phyloP scores from a whole-genome alignment of 2,113 vertebrate species.

The Proteles cristata region DNA sequence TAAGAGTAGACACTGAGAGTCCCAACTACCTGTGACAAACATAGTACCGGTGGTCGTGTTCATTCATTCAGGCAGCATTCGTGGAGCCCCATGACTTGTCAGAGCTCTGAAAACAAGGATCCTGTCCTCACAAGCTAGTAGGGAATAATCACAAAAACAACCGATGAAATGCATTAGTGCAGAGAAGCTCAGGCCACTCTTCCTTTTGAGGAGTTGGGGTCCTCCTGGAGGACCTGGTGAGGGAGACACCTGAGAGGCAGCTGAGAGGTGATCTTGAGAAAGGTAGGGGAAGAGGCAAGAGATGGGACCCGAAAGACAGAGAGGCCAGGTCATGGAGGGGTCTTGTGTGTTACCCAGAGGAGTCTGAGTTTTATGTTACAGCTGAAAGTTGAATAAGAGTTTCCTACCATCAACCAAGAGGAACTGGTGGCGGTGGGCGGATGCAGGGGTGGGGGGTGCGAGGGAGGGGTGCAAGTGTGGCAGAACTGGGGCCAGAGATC shows the following conservation, averaged over 20 bases:
- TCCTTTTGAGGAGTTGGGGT: no score
- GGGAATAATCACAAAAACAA: neutral
- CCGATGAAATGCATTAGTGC: no score
- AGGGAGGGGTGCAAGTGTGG: neutral
- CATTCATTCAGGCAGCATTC: neutral
- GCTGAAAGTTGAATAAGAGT: neutral
- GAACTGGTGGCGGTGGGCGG: no score
- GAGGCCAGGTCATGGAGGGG: no score
- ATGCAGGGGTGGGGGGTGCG: no score
- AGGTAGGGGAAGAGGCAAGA: no score
- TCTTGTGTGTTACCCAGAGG: neutral
- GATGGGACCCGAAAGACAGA: no score
- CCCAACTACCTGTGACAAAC: neutral
- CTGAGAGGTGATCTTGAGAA: neutral
- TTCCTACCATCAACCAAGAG: neutral
- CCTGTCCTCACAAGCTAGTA: neutral
- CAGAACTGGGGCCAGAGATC: neutral
- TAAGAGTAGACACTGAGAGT: neutral
- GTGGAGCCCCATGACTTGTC: neutral
- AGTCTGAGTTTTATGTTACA: neutral
- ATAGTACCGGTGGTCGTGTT: accelerated
- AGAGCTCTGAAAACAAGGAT: neutral
- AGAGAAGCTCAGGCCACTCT: neutral
- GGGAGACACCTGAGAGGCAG: no score
- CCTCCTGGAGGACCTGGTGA: neutral